Evolutionary conservation across 2,888 invertebrate species (phyloP), one percentile per base, ranked within the genome.

Genomic region (Macropis europaea): DNA sequence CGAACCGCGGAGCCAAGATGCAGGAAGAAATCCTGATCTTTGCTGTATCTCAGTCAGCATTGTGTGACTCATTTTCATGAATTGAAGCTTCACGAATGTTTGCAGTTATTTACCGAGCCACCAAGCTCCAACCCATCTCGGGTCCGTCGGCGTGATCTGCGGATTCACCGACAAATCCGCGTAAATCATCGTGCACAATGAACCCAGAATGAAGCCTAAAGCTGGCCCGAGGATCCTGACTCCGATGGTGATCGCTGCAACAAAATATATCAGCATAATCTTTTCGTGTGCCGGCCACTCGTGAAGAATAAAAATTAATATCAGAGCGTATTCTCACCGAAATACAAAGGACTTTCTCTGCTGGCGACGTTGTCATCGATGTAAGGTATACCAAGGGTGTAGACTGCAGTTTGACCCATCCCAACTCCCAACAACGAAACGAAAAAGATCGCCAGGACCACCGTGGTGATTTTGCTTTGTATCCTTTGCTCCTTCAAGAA

Each of bases 121-220:
- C 98, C 98, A 99, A 43, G 98, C 98, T 52, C 98, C 98, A 48
- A 98, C 95, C 97, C 97, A 98, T 90, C 95, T 92, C 3, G 96
- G 96, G 91, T 97, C 96, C 38, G 93, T 93, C 53, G 95, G 94
- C 79, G 94, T 94, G 84, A 95, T 95, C 76, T 94, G 94, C 0
- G 96, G 95, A 88, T 94, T 93, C 9, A 91, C 90, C 2, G 95
- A 92, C 17, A 97, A 93, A 90, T 97, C 94, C 38, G 96, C 97
- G 90, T 97, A 97, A 77, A 97, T 92, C 83, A 95, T 93, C 0
- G 97, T 97, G 90, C 97, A 97, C 36, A 97, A 91, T 2, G 97
- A 97, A 28, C 97, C 97, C 26, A 97, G 93, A 63, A 97, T 94
- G 88, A 97, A 97, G 2, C 97, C 97, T 26, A 96, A 92, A 0